Conservation (phyloP, 2,797 vertebrate genomes). For the Sylvilagus floridanus region DNA sequence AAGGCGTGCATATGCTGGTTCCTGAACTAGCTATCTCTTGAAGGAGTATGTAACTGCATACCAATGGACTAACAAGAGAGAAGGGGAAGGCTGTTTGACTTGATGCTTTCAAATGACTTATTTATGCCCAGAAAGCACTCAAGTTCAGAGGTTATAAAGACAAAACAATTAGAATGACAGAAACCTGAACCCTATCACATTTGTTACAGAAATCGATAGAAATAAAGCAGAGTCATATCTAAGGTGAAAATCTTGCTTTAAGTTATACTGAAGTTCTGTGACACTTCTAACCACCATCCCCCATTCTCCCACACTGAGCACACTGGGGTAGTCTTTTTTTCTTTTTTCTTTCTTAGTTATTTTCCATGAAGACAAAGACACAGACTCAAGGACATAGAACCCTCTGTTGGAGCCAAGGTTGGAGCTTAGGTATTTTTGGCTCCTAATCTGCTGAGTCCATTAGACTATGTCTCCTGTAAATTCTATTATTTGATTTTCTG, state of each 20-base stretch:
- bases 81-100: neutral
- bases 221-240: neutral
- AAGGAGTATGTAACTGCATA: neutral
- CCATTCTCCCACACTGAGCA: neutral
- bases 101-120: slow-evolving; percentile 8
- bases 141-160: neutral
- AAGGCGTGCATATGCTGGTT: neutral
- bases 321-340: neutral
- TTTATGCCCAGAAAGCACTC: neutral
- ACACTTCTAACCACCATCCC: neutral
- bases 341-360: neutral
- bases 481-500: slow-evolving; percentile 79
- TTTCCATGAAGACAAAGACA: neutral
- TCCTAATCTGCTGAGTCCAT: slow-evolving; percentile 60
- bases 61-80: neutral
- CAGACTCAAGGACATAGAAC: slow-evolving; percentile 50
- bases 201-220: slow-evolving; percentile 24
- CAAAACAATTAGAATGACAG: slow-evolving; percentile 16
- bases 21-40: neutral
- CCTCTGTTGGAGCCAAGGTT: slow-evolving; percentile 40
- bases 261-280: neutral
- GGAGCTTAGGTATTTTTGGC: slow-evolving; percentile 57
- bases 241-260: slow-evolving; percentile 41
- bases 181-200: neutral
- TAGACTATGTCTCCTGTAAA: slow-evolving; percentile 59